A percentile compares a stretch with the other conserved stretches of the same genome.
Evolutionary conservation across 2,888 invertebrate species (phyloP).

Genomic region (Cantharis flavilabris): DNA sequence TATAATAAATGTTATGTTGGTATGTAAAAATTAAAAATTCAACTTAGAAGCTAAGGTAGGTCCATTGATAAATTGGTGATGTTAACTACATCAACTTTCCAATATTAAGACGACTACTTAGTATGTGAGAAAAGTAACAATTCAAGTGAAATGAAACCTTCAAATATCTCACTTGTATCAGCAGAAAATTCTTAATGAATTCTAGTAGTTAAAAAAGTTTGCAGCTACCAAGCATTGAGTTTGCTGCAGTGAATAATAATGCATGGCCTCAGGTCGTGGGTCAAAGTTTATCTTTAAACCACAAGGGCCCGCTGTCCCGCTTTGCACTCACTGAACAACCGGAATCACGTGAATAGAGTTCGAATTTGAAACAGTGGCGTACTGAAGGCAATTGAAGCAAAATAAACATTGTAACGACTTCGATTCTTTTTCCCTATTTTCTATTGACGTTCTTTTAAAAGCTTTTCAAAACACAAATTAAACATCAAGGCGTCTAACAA

Average conservation of each 20-base stretch:
- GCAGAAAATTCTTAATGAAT: conserved; percentile 57
- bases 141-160: conserved; percentile 56
- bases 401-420: conserved; percentile 37
- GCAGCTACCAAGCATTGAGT: conserved; percentile 53
- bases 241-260: conserved; percentile 56
- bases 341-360: conserved; percentile 41
- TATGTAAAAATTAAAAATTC: neutral
- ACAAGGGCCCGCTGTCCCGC: conserved; percentile 41
- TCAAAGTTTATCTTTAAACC: conserved; percentile 50
- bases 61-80: neutral
- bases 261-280: conserved; percentile 47
- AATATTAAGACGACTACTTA: conserved; percentile 44
- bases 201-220: conserved; percentile 57
- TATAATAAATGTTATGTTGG: too few relatives aligned
- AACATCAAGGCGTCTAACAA: conserved; percentile 19
- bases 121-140: conserved; percentile 51
- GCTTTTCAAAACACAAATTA: conserved; percentile 27
- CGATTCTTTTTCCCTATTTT: conserved; percentile 29
- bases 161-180: conserved; percentile 56
- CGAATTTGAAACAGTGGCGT: conserved; percentile 37
- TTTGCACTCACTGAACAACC: conserved; percentile 33
- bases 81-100: conserved; percentile 7
- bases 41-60: neutral
- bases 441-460: conserved; percentile 33
- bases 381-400: conserved; percentile 23